Evolutionary conservation across 1,140 invertebrate genomes (phyloP), one percentile per base, ranked within the genome.

Genomic region (Asbolus verrucosus): DNA sequence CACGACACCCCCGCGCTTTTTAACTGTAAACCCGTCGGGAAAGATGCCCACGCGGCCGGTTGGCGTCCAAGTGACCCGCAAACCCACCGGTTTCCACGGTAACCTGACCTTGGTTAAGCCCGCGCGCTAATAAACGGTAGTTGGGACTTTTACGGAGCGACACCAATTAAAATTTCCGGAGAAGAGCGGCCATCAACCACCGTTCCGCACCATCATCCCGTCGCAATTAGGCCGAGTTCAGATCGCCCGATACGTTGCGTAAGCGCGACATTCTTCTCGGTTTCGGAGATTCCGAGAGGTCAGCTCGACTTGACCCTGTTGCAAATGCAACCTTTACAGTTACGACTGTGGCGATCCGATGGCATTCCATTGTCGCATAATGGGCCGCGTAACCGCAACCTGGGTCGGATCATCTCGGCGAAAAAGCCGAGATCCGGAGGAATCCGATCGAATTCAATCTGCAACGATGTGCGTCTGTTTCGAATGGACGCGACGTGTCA

Each of bases 331-430:
- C 61, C n/a, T n/a, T 27, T 41, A 63, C 61, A 63, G 61, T 63
- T 63, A 63, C 61, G 33, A 63, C 41, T 63, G 61, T 63, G 59
- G 30, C 41, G 61, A 63, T 63, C 61, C 41, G 41, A 63, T 63
- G 41, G 41, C 61, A 63, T 63, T 63, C 61, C 61, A 63, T 63
- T 39, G 61, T 63, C 59, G 39, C 61, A 39, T 63, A 63, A 63
- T 63, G 33, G 33, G 61, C 31, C 41, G 39, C 36, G 59, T 62
- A 62, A 62, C 36, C n/a, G n/a, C n/a, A n/a, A n/a, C n/a, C n/a
- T n/a, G n/a, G n/a, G n/a, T n/a, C n/a, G n/a, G n/a, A n/a, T n/a
- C n/a, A n/a, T n/a, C n/a, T n/a, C n/a, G n/a, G n/a, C n/a, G n/a
- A n/a, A n/a, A n/a, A n/a, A n/a, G n/a, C n/a, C n/a, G n/a, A n/a